Conservation (phyloP, 2,113 vertebrate species). For the Brachyhypopomus occidentalis region DNA sequence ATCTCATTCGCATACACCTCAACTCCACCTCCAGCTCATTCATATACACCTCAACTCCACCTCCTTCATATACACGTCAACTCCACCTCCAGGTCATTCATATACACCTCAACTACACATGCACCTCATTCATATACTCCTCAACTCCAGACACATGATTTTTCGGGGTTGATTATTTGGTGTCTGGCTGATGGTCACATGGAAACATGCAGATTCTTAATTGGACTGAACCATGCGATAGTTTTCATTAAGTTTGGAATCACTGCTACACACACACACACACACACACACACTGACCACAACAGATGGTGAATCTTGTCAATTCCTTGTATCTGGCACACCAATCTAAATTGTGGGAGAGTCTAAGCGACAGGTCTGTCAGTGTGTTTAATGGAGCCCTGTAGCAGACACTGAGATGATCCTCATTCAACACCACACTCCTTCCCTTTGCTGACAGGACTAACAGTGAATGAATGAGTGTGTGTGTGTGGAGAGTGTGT, state of each 20-base stretch:
- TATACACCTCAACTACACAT: too few relatives aligned
- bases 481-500: background rate
- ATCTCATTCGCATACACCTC: too few relatives aligned
- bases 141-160: too few relatives aligned
- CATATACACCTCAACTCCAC: too few relatives aligned
- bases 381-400: conserved; percentile 25
- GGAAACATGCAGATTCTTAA: background rate
- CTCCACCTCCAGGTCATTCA: too few relatives aligned
- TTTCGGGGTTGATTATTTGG: too few relatives aligned
- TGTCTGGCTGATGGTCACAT: too few relatives aligned
- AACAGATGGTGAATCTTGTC: conserved; percentile 27
- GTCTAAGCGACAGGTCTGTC: background rate
- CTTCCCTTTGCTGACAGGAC: background rate
- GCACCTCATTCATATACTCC: too few relatives aligned
- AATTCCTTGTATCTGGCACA: conserved; percentile 25
- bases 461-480: background rate
- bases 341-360: conserved; percentile 22
- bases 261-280: background rate
- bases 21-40: too few relatives aligned
- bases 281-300: conserved; percentile 3
- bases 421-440: background rate
- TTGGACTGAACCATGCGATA: too few relatives aligned
- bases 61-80: too few relatives aligned
- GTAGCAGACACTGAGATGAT: background rate
- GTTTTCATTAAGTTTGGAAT: too few relatives aligned